phyloP scores from a whole-genome alignment of 2,113 vertebrate species.

The Emberiza fucata region DNA sequence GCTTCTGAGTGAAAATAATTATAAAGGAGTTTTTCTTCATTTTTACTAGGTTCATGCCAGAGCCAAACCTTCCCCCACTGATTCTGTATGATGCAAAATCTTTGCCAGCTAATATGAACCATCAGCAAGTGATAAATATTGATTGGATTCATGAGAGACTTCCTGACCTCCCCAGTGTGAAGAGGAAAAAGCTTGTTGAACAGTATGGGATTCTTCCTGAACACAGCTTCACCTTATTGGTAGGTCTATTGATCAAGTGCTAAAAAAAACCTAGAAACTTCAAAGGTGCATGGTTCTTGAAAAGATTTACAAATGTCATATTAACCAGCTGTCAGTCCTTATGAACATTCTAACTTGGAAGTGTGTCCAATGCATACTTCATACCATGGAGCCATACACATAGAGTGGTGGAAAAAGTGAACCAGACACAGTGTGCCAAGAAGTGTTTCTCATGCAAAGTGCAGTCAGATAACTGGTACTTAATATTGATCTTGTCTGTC shows the following conservation, averaged over 20 bases:
- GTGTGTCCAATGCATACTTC: not conserved
- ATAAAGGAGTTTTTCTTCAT: not conserved
- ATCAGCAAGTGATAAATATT: constrained; percentile 83
- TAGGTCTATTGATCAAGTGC: constrained; percentile 68
- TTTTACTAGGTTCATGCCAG: constrained; percentile 91
- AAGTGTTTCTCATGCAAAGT: not conserved
- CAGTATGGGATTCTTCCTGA: constrained; percentile 85
- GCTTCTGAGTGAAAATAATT: not conserved
- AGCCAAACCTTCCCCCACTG: constrained; percentile 96
- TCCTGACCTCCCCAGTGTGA: constrained; percentile 88
- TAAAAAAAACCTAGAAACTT: not conserved
- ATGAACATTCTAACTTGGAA: not conserved
- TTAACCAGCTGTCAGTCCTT: not conserved
- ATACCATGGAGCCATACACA: not conserved
- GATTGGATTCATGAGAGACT: constrained; percentile 79
- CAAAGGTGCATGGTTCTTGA: not conserved
- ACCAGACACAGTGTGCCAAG: not conserved
- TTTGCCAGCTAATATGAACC: constrained; percentile 71
- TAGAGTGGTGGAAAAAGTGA: not conserved
- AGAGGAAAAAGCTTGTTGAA: constrained; percentile 82
- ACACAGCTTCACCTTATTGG: constrained; percentile 89
- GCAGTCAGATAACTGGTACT: not conserved
- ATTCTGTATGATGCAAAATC: constrained; percentile 80
- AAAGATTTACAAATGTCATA: not conserved
- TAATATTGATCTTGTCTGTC: constrained; percentile 8